Percentiles rank a stretch among this genome's conserved stretches.
Conservation (phyloP, 2,888 invertebrate genomes). For the Mesopsocus fuscifrons region DNA sequence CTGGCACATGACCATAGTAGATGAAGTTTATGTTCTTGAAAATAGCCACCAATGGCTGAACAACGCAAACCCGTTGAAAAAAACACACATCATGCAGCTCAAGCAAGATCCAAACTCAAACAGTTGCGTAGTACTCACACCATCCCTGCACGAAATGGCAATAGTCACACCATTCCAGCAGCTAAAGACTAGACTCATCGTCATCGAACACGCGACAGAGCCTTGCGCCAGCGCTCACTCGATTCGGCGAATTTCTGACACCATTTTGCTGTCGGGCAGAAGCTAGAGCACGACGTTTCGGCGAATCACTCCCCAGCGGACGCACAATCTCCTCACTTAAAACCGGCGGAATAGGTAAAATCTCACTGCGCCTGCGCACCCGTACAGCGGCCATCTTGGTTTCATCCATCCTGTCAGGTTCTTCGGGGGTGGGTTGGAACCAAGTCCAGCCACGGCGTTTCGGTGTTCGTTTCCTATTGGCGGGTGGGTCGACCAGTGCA, state of each 20-base stretch:
- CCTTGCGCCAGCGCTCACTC: constrained; percentile 22
- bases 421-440: not conserved
- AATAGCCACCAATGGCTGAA: no score
- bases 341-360: not conserved
- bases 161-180: no score
- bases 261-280: constrained; percentile 11
- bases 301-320: constrained; percentile 7
- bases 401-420: not conserved
- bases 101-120: no score
- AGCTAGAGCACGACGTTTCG: constrained; percentile 3
- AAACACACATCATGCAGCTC: no score
- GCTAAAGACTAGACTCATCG: constrained; percentile 16
- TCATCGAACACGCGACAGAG: constrained; percentile 26
- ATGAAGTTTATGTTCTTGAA: no score
- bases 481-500: not conserved
- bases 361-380: not conserved
- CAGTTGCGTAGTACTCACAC: no score
- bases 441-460: not conserved
- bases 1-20: no score
- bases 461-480: no score
- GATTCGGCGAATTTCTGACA: constrained; percentile 13
- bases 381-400: not conserved
- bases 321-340: not conserved
- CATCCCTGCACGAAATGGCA: no score
- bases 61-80: no score